Conservation (phyloP, 30 jellyfish, hydroid and myxozoan species). For the Catostylus mosaicus region DNA sequence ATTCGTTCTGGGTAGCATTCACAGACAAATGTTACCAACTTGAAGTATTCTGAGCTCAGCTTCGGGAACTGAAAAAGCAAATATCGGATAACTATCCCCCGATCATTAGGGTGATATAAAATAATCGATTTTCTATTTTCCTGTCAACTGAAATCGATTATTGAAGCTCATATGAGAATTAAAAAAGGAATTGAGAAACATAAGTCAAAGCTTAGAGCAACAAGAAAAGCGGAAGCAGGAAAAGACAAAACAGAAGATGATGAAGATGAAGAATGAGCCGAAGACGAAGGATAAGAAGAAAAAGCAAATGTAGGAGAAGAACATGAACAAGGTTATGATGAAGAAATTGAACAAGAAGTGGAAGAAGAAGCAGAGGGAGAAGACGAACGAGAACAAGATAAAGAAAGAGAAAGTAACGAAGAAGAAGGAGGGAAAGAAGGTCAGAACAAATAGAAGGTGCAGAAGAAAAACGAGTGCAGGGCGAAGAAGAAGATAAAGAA, state of each 20-base stretch:
- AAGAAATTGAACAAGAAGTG: not conserved
- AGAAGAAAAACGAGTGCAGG: not conserved
- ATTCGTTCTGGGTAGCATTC: constrained; percentile 90
- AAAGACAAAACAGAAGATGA: not conserved
- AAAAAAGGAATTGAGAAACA: not conserved
- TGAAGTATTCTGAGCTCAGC: constrained; percentile 84
- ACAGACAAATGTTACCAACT: constrained; percentile 92
- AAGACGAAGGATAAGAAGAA: not conserved
- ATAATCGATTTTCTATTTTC: no score
- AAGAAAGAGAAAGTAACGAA: not conserved
- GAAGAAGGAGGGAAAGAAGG: not conserved
- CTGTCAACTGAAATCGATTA: no score
- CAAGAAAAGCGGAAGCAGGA: not conserved
- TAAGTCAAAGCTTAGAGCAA: not conserved
- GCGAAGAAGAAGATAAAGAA: constrained; percentile 1
- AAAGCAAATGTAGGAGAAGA: not conserved
- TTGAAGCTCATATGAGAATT: no score
- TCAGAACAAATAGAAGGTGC: not conserved
- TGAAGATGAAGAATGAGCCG: not conserved
- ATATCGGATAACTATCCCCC: no score
- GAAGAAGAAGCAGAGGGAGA: not conserved
- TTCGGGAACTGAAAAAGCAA: constrained; percentile 81
- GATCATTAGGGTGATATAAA: no score
- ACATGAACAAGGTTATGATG: not conserved
- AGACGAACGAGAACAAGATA: not conserved